Base-by-base conservation (phyloP, 2,113 vertebrate species). In the Lepisosteus oculatus region DNA sequence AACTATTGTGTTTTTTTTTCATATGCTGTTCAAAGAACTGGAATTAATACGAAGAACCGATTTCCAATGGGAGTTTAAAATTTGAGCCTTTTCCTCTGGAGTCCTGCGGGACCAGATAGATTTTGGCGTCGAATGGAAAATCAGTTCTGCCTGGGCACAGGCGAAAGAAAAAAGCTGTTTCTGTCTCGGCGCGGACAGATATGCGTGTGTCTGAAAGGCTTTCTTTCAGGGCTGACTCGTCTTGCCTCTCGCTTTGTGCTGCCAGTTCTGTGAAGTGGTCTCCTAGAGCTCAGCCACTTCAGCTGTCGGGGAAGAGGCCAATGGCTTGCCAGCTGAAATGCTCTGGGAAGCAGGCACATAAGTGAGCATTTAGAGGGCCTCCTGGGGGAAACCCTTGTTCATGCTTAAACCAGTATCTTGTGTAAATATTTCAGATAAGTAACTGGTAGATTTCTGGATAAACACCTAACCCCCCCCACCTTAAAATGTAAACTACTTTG, bases 351-450 rank as follows among this genome's bases (percentile, higher is more conserved):
- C 80, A 77, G 69, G 79, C 63, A 78, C 86, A 85, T 78, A 72
- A 78, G 83, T 86, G 79, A 80, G 68, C 76, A 83, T 78, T 84
- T 84, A 86, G 66, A 75, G 77, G 55, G 43, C 68, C 61, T 77
- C 79, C 79, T 86, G 83, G 73, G 81, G 73, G 78, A 69, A 70
- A 79, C 47, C 13, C 75, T 45, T 78, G 74, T 68, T 69, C 86
- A 87, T 84, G 81, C 79, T 84, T 77, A 77, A 89, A 82, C 85
- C 84, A 87, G 89, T 85, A 87, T 70, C 73, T 77, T 6, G 11
- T 71, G 80, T 82, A 81, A 85, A 86, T 83, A 85, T 84, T 81
- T 81, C 78, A 73, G 87, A 89, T 83, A 80, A 78, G 76, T 65
- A 42, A 41, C n/a, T 45, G 29, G 29, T 47, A 74, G 47, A 62